Base-by-base conservation (phyloP, 2,888 invertebrate genomes). In the Tachina fera region DNA sequence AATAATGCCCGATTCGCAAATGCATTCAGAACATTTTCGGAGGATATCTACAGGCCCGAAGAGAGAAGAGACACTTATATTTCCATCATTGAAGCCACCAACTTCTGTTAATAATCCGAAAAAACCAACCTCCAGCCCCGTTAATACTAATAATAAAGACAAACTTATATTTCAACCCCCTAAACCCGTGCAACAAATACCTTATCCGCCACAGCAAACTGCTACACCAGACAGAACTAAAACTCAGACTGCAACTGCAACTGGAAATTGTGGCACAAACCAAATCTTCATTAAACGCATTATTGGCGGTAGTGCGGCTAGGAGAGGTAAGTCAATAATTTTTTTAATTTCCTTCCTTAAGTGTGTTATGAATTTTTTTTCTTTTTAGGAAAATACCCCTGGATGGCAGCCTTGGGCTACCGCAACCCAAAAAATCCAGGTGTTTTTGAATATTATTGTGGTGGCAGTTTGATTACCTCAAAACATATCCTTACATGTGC, bases 391-490 rank as follows among this genome's bases (percentile, higher is more conserved):
- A 94, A 95, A 65, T 96, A 96, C 95, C 97, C 97, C 0, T 97
- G 97, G 97, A 95, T 97, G 94, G 96, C 96, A 1, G 96, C 96
- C 11, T 95, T 97, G 87, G 96, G 95, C 89, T 94, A 96, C 83
- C 88, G 86, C 6, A 90, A 90, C 61, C 93, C 93, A 1, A 87
- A 87, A 16, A 89, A 89, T 75, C 92, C 93, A 0, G 95, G 91
- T 65, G 22, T 79, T 0, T 1, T 92, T 0, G 90, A 90, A 58
- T 96, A 95, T 90, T 95, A 96, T 94, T 97, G 97, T 90, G 96
- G 96, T 1, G 97, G 96, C 11, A 95, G 96, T 4, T 92, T 97
- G 22, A 94, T 97, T 43, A 95, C 95, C 9, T 92, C 94, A 0
- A 93, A 94, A 31, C 95, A 96, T 91, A 94, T 97, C 13, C 91